Evolutionary conservation across 2,888 invertebrate genomes (phyloP), one percentile per base, ranked within the genome.

Genomic region (Gastrophysa polygoni): DNA sequence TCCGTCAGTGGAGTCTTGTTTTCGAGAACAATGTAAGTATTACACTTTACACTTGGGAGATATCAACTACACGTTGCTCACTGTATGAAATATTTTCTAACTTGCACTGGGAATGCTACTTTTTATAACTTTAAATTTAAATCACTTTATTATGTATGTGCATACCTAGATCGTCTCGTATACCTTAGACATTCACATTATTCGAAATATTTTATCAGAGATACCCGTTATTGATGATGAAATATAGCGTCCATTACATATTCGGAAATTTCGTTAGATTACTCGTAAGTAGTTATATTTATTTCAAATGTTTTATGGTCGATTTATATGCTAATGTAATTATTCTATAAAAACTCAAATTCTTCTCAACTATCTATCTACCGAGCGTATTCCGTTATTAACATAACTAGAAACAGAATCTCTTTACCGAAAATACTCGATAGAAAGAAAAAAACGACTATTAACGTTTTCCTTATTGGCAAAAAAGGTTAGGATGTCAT

Each of bases 281-380:
- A n/a, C 14, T 38, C 14, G 38, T 38, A 38, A 38, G 38, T 38
- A 46, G 24, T 28, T 32, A 44, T 34, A 47, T 50, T 57, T 51
- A 57, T 61, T 46, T 61, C 38, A 29, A 61, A 57, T 17, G 18
- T 16, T 43, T 57, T 57, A 52, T 61, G 14, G 57, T 52, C 51
- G 24, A 52, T 61, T 57, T 32, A 28, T 61, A 61, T 61, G 61
- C 61, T 56, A 61, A 61, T 61, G 16, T 52, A 52, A 61, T 52
- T 57, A 47, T 57, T 52, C 21, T 28, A 52, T 51, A 52, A 61
- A 57, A 57, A 46, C 38, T 28, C 24, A 51, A 48, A 48, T 57
- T 61, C 56, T 44, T 56, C 14, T 44, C 21, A 50, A 49, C 18
- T 44, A 34, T 51, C 47, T 20, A 21, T 18, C 16, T n/a, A 28